phyloP scores from a whole-genome alignment of 2,888 invertebrate genomes.

The Thera obeliscata region DNA sequence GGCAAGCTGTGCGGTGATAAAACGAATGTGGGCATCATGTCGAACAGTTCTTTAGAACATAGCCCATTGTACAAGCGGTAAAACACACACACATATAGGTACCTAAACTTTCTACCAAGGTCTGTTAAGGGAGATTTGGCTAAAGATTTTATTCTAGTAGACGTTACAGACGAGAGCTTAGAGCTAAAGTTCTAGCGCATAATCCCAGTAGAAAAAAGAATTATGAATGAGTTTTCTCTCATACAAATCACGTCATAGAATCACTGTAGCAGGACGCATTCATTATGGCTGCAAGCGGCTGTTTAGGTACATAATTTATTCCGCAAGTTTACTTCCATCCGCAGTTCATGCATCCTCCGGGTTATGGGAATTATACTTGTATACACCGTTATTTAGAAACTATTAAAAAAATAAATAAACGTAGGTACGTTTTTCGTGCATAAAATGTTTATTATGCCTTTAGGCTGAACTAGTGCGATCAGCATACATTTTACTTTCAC shows the following conservation, averaged over 20 bases:
- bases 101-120: neutral
- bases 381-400: too few relatives aligned
- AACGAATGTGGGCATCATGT: too few relatives aligned
- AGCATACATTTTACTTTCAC: too few relatives aligned
- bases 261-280: constrained; percentile 62
- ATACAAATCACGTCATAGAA: constrained; percentile 60
- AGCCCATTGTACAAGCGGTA: too few relatives aligned
- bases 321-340: constrained; percentile 43
- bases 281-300: constrained; percentile 55
- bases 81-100: too few relatives aligned
- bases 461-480: too few relatives aligned
- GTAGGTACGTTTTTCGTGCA: neutral
- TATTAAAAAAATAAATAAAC: too few relatives aligned
- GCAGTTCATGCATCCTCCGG: constrained; percentile 11
- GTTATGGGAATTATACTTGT: neutral
- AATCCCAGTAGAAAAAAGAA: neutral
- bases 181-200: neutral
- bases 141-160: neutral
- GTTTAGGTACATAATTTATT: constrained; percentile 59
- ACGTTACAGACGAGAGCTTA: neutral
- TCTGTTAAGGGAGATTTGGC: neutral
- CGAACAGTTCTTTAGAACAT: too few relatives aligned
- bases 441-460: too few relatives aligned
- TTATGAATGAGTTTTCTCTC: neutral
- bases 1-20: too few relatives aligned